Percentiles rank a stretch among this genome's conserved stretches.
These are phyloP conservation scores for Stenodema calcarata DNA, from an alignment of 2,888 invertebrate genomes.

Conservation along the genomic window DNA sequence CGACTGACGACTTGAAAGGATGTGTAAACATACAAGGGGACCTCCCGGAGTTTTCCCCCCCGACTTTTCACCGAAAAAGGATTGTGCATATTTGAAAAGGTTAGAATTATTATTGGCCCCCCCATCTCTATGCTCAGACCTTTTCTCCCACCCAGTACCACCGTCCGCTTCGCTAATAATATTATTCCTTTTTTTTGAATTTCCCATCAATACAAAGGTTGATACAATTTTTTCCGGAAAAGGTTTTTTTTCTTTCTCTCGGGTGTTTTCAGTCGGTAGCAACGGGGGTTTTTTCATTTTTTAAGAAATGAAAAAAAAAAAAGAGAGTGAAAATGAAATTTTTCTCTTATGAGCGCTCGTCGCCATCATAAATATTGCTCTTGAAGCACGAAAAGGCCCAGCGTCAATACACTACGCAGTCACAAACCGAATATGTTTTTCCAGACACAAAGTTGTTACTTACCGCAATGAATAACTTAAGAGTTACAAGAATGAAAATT, in stretches of 20 bases:
- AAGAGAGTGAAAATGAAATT: background rate
- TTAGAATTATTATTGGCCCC: slow-evolving; percentile 42
- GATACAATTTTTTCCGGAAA: slow-evolving; percentile 33
- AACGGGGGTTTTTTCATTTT: background rate
- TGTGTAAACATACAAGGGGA: slow-evolving; percentile 26
- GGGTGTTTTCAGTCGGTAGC: background rate
- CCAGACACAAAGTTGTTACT: too few relatives aligned
- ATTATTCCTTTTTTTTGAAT: slow-evolving; percentile 27
- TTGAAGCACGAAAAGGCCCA: background rate
- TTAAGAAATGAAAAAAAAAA: background rate
- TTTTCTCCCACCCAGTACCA: background rate
- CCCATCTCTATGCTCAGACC: background rate
- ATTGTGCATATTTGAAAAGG: slow-evolving; percentile 47
- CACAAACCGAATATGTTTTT: too few relatives aligned
- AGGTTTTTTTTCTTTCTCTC: background rate
- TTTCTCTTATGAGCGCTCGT: slow-evolving; percentile 6
- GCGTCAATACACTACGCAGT: too few relatives aligned
- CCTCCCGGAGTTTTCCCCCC: background rate
- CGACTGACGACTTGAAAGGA: slow-evolving; percentile 44
- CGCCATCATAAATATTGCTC: slow-evolving; percentile 39
- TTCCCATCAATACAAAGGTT: slow-evolving; percentile 42
- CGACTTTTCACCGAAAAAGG: slow-evolving; percentile 31
- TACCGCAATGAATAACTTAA: too few relatives aligned
- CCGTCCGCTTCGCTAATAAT: slow-evolving; percentile 31
- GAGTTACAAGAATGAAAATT: too few relatives aligned